Percentiles rank a stretch among this genome's conserved stretches.
These are phyloP conservation scores for Brachyptera risi DNA, from an alignment of 2,888 invertebrate genomes.

Conservation along the genomic window DNA sequence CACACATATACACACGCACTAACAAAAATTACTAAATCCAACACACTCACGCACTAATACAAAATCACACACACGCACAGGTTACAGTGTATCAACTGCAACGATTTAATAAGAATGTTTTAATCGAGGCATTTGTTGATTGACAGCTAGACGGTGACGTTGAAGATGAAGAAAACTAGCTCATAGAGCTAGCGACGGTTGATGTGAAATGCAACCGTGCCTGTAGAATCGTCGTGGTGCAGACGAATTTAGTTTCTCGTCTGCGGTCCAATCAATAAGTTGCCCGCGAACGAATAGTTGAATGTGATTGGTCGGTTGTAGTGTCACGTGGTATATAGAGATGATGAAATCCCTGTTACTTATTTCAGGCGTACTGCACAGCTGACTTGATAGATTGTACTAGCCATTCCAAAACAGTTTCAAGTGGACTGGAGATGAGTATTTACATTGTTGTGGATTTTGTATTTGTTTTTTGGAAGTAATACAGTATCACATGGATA, in stretches of 20 bases:
- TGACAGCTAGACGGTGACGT: background rate
- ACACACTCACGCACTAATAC: background rate
- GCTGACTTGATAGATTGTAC: background rate
- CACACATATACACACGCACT: too few relatives aligned
- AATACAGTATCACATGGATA: too few relatives aligned
- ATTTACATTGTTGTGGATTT: too few relatives aligned
- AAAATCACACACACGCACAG: background rate
- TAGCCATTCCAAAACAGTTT: background rate
- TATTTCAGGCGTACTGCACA: constrained; percentile 4
- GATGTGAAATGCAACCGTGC: background rate
- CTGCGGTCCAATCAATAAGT: background rate
- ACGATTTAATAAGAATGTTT: background rate
- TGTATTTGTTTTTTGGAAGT: too few relatives aligned
- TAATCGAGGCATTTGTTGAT: constrained; percentile 5
- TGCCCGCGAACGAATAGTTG: background rate
- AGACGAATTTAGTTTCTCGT: background rate
- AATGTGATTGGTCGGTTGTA: background rate
- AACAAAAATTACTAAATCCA: too few relatives aligned
- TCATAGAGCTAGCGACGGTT: background rate
- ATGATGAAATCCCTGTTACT: background rate
- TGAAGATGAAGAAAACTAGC: background rate
- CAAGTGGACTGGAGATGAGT: background rate
- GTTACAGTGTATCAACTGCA: constrained; percentile 5
- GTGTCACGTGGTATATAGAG: background rate
- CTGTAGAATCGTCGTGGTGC: background rate